Conservation (phyloP, 2,888 invertebrate genomes). For the Rhingia rostrata region DNA sequence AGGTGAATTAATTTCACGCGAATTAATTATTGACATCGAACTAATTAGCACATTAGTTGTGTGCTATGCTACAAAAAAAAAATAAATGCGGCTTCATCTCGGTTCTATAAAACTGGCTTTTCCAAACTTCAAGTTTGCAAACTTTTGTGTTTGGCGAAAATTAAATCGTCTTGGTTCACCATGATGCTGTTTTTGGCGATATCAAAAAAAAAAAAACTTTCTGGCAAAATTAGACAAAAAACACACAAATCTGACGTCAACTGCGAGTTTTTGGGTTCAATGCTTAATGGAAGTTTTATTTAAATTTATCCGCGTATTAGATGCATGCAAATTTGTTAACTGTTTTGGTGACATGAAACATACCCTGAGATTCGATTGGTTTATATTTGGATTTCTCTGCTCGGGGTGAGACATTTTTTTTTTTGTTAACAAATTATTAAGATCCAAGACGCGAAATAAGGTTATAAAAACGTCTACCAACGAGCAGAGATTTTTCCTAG, state of each 20-base stretch:
- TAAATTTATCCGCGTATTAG: neutral
- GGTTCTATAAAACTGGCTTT: constrained; percentile 51
- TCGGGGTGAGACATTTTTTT: too few species aligned
- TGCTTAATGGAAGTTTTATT: constrained; percentile 6
- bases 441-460: too few species aligned
- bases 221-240: neutral
- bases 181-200: constrained; percentile 23
- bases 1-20: constrained; percentile 64
- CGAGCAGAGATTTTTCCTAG: too few species aligned
- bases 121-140: constrained; percentile 1
- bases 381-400: too few species aligned
- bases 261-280: neutral
- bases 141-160: neutral
- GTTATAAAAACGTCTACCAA: too few species aligned
- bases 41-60: constrained; percentile 63
- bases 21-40: constrained; percentile 67
- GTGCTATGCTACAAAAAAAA: constrained; percentile 14
- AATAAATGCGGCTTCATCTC: constrained; percentile 32
- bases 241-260: constrained; percentile 15
- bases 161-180: constrained; percentile 11
- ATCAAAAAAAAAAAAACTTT: neutral
- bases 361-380: too few species aligned
- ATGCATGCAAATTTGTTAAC: neutral
- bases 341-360: too few species aligned
- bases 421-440: too few species aligned